Percentiles rank a stretch among this genome's conserved stretches.
Evolutionary conservation across 2,797 vertebrate species (phyloP).

Genomic region (Staurois parvus): DNA sequence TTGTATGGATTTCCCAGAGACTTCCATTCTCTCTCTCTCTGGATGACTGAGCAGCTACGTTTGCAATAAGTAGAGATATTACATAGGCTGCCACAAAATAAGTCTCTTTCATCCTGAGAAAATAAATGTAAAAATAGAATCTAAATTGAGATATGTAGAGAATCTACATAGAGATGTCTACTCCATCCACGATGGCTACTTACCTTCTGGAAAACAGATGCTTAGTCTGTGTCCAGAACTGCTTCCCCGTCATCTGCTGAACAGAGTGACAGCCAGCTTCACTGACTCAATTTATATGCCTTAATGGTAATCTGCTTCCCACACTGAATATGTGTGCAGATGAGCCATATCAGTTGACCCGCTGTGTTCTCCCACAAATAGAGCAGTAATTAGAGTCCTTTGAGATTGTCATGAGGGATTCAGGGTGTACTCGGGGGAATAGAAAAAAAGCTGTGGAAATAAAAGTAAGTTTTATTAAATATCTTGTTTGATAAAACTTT

Average conservation of each 20-base stretch:
- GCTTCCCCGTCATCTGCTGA: conserved; percentile 37
- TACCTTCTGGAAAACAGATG: conserved; percentile 41
- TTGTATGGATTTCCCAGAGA: conserved; percentile 68
- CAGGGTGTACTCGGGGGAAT: not conserved
- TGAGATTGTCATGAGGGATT: conserved; percentile 43
- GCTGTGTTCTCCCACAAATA: conserved; percentile 39
- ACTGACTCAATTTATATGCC: conserved; percentile 52
- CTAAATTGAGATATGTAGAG: not conserved
- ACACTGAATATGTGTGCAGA: conserved; percentile 54
- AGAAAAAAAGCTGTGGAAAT: conserved; percentile 13
- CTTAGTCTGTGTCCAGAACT: conserved; percentile 35
- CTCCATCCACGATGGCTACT: not conserved
- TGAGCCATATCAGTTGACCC: conserved; percentile 49
- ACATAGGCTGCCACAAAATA: conserved; percentile 47
- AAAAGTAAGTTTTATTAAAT: conserved; percentile 51
- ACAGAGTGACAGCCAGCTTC: conserved; percentile 28
- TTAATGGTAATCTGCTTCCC: conserved; percentile 57
- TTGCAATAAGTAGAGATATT: conserved; percentile 52
- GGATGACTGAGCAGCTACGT: conserved; percentile 54
- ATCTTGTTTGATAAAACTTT: conserved; percentile 54
- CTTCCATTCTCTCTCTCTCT: conserved; percentile 68
- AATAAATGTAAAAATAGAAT: conserved; percentile 19
- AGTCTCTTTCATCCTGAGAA: conserved; percentile 60
- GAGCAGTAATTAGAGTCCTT: conserved; percentile 46
- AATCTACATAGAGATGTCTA: not conserved